Base-by-base conservation (phyloP, 2,113 vertebrate genomes). In the Calypte anna region DNA sequence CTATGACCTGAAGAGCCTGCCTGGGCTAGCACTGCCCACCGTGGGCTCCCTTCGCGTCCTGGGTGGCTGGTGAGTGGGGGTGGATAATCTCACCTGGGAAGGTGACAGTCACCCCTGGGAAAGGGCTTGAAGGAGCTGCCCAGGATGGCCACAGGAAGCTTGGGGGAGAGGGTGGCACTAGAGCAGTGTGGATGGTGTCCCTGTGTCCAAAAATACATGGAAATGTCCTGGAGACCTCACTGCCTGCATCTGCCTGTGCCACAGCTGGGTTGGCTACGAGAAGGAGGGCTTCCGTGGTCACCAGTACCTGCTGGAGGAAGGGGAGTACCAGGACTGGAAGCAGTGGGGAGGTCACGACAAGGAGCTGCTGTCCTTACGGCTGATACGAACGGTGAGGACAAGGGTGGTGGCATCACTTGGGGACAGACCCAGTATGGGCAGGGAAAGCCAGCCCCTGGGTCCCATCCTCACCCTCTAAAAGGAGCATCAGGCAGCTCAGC, bases 301-400 rank as follows among this genome's bases (percentile, higher is more conserved):
- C 97, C 99, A 99, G 97, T 99, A 99, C 96, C 98, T 99, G 91
- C 97, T 99, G 96, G 99, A 99, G 94, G 99, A 99, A 96, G 99
- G 99, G 3, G 98, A 99, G n/a, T 99, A 99, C 73, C 97, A 97
- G 3, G 98, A 99, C 96, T 99, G 99, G 98, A 98, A 97, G 73
- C 98, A 98, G 14, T 99, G 99, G 99, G 98, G 99, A 4, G 99
- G 99, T 96, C 97, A 96, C 30, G 73, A 98, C 31, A 53, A 98
- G 20, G 97, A 98, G 90, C 96, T 99, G 93, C 96, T 98, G 91
- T 99, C 99, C 6, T 93, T 98, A 3, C 97, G 99, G 66, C 97
- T 99, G 91, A 98, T 99, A 82, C 97, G 98, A 70, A 99, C 99
- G 66, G 99, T 99, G 96, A 99, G 99, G 80, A 23, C 77, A 57